These are phyloP conservation scores for Drosophila pandora DNA, from an alignment of 1,140 invertebrate genomes.

Conservation along the genomic window DNA sequence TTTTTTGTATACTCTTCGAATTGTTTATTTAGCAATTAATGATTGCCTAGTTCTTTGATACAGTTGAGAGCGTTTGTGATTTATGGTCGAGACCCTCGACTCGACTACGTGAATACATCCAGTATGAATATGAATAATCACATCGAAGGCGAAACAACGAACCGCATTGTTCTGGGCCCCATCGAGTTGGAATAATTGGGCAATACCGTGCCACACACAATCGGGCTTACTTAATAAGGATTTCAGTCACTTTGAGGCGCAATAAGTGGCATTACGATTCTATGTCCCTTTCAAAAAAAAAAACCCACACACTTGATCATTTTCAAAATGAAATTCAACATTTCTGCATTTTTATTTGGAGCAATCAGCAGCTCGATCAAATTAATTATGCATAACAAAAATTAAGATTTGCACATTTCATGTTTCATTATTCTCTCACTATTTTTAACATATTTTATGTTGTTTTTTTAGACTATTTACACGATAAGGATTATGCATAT, in stretches of 20 bases:
- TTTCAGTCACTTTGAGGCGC: neutral
- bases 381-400: constrained; percentile 47
- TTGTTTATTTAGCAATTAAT: constrained; percentile 62
- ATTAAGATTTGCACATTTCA: constrained; percentile 51
- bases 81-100: constrained; percentile 65
- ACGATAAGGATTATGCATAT: constrained; percentile 35
- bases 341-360: constrained; percentile 46
- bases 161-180: constrained; percentile 50
- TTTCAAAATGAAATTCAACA: constrained; percentile 54
- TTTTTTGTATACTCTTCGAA: constrained; percentile 31
- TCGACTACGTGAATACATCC: constrained; percentile 7
- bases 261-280: neutral
- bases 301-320: neutral
- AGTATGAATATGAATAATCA: constrained; percentile 44
- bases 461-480: constrained; percentile 32
- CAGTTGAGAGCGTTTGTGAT: constrained; percentile 70
- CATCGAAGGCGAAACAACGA: constrained; percentile 55
- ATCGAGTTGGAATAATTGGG: constrained; percentile 36
- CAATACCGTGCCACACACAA: constrained; percentile 17
- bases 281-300: neutral
- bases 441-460: constrained; percentile 9
- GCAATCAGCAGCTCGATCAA: constrained; percentile 24
- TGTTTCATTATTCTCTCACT: constrained; percentile 45
- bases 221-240: constrained; percentile 23
- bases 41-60: constrained; percentile 64